Base-by-base conservation (phyloP, 1,140 invertebrate genomes). In the Cydia strobilella region DNA sequence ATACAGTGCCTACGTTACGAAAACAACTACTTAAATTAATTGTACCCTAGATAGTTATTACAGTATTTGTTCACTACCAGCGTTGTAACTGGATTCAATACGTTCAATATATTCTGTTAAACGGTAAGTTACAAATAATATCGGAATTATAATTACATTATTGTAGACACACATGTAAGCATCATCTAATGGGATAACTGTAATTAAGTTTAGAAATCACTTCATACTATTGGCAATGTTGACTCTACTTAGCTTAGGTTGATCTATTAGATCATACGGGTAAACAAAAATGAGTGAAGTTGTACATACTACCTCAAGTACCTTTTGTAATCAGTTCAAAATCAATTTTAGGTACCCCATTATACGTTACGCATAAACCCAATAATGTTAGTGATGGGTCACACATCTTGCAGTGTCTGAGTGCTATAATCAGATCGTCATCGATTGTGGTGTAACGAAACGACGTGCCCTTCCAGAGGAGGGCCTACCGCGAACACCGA, bases 1-100 rank as follows among this genome's bases (percentile, higher is more conserved):
- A 63, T 76, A 79, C 77, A 75, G 18, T 59, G n/a, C n/a, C n/a
- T n/a, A 59, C 54, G 54, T 23, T 59, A 59, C 54, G 20, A 59
- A 59, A 59, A 59, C 15, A 12, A 59, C 18, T 59, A 59, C 54
- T 12, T 59, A 59, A 12, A 59, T 59, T 20, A 10, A 59, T 59
- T 59, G 10, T 2, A 59, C 20, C 9, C 20, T 59, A 59, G 7
- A 59, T 59, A 59, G 20, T 59, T 59, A 59, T 1, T 1, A 23
- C 18, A 59, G 5, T 45, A 54, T 54, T 20, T 12, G n/a, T 23
- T 23, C 54, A 59, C 18, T 23, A 59, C 7, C 9, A 59, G 54
- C 15, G 15, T 59, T 59, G 20, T 23, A 12, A 59, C 20, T 59
- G 54, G 54, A 10, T 23, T 23, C n/a, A 59, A 59, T 59, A n/a